phyloP scores from a whole-genome alignment of 2,113 vertebrate species.

The Macquaria australasica region DNA sequence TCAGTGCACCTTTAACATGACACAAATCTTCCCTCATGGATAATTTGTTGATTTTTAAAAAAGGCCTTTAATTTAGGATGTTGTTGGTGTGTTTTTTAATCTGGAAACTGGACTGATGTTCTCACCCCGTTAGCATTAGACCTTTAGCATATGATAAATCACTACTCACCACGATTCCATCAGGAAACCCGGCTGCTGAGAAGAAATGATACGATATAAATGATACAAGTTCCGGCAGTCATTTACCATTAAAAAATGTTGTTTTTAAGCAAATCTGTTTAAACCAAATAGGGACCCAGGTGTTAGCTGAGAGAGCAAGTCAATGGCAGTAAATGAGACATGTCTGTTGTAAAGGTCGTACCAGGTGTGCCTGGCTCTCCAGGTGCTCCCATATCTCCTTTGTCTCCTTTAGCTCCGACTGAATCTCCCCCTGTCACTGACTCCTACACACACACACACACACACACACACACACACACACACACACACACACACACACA shows the following conservation, averaged over 20 bases:
- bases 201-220: not conserved
- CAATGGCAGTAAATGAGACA: not conserved
- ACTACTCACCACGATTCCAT: slow-evolving; percentile 69
- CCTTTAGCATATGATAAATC: not conserved
- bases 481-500: slow-evolving; percentile 26
- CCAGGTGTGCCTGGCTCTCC: slow-evolving; percentile 89
- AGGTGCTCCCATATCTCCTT: slow-evolving; percentile 88
- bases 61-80: not conserved
- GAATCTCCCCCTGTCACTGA: slow-evolving; percentile 9
- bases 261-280: not conserved
- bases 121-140: not conserved
- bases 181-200: slow-evolving; percentile 58
- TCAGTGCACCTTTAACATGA: not conserved
- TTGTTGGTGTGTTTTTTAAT: not conserved
- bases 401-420: slow-evolving; percentile 88
- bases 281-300: not conserved
- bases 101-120: not conserved
- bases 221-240: not conserved
- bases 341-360: slow-evolving; percentile 51
- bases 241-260: not conserved
- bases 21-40: not conserved
- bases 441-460: slow-evolving; percentile 58
- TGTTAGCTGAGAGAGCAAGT: not conserved
- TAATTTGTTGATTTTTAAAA: too few species aligned
- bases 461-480: slow-evolving; percentile 26